Percentiles rank a stretch among this genome's conserved stretches.
Conservation (phyloP, 2,797 vertebrate genomes). For the Selene dorsalis region DNA sequence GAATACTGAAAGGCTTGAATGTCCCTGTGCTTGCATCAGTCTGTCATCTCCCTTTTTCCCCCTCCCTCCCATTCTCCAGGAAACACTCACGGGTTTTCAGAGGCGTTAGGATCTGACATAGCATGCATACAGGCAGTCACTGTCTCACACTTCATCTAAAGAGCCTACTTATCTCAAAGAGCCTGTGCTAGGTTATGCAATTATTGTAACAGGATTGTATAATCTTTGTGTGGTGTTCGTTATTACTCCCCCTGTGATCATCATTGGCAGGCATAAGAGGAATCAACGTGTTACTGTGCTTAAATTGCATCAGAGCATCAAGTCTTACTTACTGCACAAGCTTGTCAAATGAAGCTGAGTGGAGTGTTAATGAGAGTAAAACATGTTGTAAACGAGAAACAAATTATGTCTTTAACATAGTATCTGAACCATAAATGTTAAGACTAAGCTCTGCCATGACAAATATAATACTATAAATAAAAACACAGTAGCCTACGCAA, state of each 20-base stretch:
- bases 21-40: constrained; percentile 66
- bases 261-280: constrained; percentile 17
- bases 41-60: constrained; percentile 22
- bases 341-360: constrained; percentile 10
- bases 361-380: constrained; percentile 5
- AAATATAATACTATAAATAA: neutral
- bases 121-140: constrained; percentile 51
- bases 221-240: constrained; percentile 49
- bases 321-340: neutral
- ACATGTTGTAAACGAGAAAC: neutral
- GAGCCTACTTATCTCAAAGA: constrained; percentile 62
- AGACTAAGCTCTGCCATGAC: neutral
- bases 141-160: constrained; percentile 64
- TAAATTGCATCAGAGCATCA: constrained; percentile 11
- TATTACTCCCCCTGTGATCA: constrained; percentile 31
- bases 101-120: constrained; percentile 57
- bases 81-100: constrained; percentile 59
- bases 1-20: constrained; percentile 66
- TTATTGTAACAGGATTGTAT: constrained; percentile 63
- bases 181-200: constrained; percentile 63
- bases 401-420: neutral
- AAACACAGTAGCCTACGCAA: neutral
- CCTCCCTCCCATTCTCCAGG: constrained; percentile 44
- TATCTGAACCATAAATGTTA: constrained; percentile 2
- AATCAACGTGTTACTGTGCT: constrained; percentile 4